Evolutionary conservation across 2,888 invertebrate species (phyloP), one percentile per base, ranked within the genome.

Genomic region (Melanostoma mellinum): DNA sequence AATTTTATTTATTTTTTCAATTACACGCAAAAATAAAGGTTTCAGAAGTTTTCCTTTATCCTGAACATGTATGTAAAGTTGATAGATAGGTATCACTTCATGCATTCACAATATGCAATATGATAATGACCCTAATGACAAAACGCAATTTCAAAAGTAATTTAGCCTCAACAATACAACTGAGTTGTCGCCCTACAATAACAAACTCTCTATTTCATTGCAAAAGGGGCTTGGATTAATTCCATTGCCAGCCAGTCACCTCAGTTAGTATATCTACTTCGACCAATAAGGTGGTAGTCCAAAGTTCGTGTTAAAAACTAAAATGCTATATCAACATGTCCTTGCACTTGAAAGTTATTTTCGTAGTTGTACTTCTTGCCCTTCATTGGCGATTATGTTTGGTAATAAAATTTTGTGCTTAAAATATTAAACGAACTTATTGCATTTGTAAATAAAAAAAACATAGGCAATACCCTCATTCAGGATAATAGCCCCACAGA

Each of bases 401-500:
- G 74, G 78, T 84, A 75, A 69, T 1, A 52, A 40, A 20, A 48
- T 20, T 46, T 42, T 33, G 10, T 6, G 40, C n/a, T 55, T 46
- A 52, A 9, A 10, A 30, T 69, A 10, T 35, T 50, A 30, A 55
- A 50, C 35, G 30, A 35, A 32, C n/a, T 5, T 36, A 56, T 10
- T 10, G 20, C 65, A 44, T 20, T 6, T 46, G 0, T 56, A n/a
- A 32, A 63, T 63, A 3, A 32, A 46, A n/a, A 5, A 20, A 20
- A 6, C 55, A 20, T 33, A 84, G 71, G 44, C 40, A 20, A n/a
- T 73, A 6, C 87, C 87, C 5, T 86, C 87, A 2, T 87, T 87
- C 61, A 79, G 87, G 35, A 87, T 87, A 69, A 85, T 87, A 8
- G 87, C 87, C 9, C 87, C 87, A 48, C 87, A 87, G 56, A 86